A percentile compares a stretch with the other conserved stretches of the same genome.
These are phyloP conservation scores for Bovichtus variegatus DNA, from an alignment of 2,797 vertebrate species.

Conservation along the genomic window DNA sequence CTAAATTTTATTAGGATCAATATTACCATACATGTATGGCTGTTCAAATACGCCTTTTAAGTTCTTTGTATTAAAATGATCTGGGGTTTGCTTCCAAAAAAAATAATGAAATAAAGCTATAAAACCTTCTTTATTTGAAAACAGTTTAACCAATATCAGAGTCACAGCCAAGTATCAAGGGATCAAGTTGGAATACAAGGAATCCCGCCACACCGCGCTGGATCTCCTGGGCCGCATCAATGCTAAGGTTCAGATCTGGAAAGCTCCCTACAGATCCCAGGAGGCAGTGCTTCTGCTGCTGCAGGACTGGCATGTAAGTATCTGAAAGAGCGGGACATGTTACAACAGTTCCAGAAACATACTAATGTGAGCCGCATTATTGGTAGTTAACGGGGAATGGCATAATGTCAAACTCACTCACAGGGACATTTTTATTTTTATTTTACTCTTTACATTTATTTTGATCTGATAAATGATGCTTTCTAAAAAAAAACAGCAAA, in stretches of 20 bases:
- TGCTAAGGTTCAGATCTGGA: conserved; percentile 86
- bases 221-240: conserved; percentile 79
- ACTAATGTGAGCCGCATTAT: not conserved
- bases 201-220: conserved; percentile 79
- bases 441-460: not conserved
- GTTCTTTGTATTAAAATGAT: not conserved
- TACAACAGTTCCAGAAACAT: not conserved
- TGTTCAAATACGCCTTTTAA: not conserved
- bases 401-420: not conserved
- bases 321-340: not conserved
- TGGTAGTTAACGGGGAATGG: not conserved
- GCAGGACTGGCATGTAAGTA: conserved; percentile 89
- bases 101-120: not conserved
- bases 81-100: not conserved
- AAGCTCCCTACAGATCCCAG: conserved; percentile 83
- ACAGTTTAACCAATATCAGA: conserved; percentile 85
- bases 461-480: not conserved
- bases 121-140: conserved; percentile 1
- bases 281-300: conserved; percentile 82
- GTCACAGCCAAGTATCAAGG: conserved; percentile 80
- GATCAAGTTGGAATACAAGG: conserved; percentile 87
- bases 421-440: not conserved
- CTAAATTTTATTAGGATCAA: not conserved
- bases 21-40: not conserved
- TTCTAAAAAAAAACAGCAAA: not conserved